Base-by-base conservation (phyloP, 2,888 invertebrate genomes). In the Caenorhabditis afra region DNA sequence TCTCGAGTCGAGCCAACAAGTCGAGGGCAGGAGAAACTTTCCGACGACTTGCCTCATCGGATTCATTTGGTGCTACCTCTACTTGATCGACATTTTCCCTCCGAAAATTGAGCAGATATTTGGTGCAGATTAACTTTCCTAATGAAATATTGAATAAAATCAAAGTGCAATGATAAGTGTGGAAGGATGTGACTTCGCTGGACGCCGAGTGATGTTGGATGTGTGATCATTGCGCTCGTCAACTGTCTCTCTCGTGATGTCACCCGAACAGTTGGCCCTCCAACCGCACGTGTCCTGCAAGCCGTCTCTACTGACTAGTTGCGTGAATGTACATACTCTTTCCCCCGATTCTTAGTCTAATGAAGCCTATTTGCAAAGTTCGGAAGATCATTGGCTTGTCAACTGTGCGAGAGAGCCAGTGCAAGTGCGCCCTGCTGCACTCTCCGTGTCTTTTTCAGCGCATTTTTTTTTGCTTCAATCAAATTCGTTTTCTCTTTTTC, bases 131-230 rank as follows among this genome's bases (percentile, higher is more conserved):
- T n/a, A n/a, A n/a, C n/a, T n/a, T n/a, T n/a, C n/a, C n/a, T n/a
- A n/a, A n/a, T n/a, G n/a, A n/a, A n/a, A n/a, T n/a, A n/a, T n/a
- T n/a, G n/a, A n/a, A n/a, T n/a, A n/a, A n/a, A n/a, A n/a, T n/a
- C n/a, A n/a, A n/a, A n/a, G n/a, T n/a, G n/a, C 3, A 29, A 29
- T 7, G 7, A 29, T 5, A 7, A 29, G 29, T 29, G 29, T 29
- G 7, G 29, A 3, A 29, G 3, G 29, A 29, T 29, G 3, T 62
- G 14, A 62, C 20, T 11, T n/a, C 20, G 14, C 20, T 14, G 29
- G 16, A 20, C 16, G 45, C 47, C 50, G 14, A 61, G 37, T 55
- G 70, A 62, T 61, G 61, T 55, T 37, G 61, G 70, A 70, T 70
- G 47, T 70, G 45, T 61, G 70, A 70, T 52, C 68, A 53, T 52